phyloP scores from a whole-genome alignment of 1,140 invertebrate species.

The Notospermus geniculatus region DNA sequence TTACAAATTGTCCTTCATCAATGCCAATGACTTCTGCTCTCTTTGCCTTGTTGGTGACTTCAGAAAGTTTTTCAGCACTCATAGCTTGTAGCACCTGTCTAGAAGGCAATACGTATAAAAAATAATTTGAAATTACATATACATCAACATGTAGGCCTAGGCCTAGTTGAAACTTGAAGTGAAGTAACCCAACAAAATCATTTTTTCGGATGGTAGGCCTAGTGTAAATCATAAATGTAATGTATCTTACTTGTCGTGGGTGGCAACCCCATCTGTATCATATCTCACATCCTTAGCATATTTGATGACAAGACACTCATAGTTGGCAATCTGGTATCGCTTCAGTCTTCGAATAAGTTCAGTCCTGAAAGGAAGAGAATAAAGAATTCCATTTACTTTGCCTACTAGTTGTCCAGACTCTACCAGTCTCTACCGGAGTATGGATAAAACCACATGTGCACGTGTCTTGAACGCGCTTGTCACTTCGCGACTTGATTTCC shows the following conservation, averaged over 20 bases:
- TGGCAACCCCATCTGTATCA: slow-evolving; percentile 59
- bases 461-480: too few relatives aligned
- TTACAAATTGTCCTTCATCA: slow-evolving; percentile 69
- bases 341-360: slow-evolving; percentile 65
- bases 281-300: slow-evolving; percentile 65
- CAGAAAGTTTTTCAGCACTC: slow-evolving; percentile 50
- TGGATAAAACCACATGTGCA: too few relatives aligned
- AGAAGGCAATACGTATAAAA: slow-evolving; percentile 9
- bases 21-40: slow-evolving; percentile 65
- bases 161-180: slow-evolving; percentile 5
- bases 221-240: slow-evolving; percentile 66
- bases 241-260: slow-evolving; percentile 62
- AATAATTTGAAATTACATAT: background rate
- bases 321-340: slow-evolving; percentile 63
- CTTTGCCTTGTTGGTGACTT: slow-evolving; percentile 48
- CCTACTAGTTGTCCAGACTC: background rate
- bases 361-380: slow-evolving; percentile 53
- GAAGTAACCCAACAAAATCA: slow-evolving; percentile 7
- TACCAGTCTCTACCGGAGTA: too few relatives aligned
- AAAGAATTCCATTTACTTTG: background rate
- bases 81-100: slow-evolving; percentile 60
- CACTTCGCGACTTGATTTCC: too few relatives aligned
- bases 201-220: background rate
- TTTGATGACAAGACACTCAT: slow-evolving; percentile 63
- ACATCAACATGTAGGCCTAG: too few relatives aligned